phyloP scores from a whole-genome alignment of 2,113 vertebrate species.

The Antidorcas marsupialis region DNA sequence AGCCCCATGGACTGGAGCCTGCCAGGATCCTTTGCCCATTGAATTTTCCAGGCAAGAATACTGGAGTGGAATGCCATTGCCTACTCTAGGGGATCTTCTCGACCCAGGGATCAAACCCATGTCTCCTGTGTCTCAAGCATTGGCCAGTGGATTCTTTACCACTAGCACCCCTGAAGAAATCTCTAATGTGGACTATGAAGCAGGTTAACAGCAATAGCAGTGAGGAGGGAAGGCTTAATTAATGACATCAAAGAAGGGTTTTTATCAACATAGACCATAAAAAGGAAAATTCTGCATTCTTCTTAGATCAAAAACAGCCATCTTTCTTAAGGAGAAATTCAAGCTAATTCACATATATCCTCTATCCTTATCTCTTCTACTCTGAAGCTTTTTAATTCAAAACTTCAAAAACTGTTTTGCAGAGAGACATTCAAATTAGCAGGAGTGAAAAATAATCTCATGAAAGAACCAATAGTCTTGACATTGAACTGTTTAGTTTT shows the following conservation, averaged over 20 bases:
- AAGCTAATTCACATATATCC: not conserved
- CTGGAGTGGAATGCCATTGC: not conserved
- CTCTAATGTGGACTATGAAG: not conserved
- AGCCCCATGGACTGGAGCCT: not conserved
- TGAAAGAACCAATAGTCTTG: not conserved
- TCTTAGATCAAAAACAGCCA: not conserved
- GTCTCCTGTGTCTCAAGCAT: not conserved
- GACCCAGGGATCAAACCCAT: not conserved
- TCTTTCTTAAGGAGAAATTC: not conserved
- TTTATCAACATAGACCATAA: not conserved
- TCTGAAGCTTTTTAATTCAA: not conserved
- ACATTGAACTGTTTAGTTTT: not conserved
- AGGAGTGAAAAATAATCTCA: conserved; percentile 15
- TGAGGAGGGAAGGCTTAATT: not conserved
- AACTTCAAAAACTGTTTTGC: not conserved
- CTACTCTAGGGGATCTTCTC: not conserved
- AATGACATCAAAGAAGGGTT: not conserved
- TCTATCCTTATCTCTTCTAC: not conserved
- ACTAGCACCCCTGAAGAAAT: not conserved
- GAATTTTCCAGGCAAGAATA: not conserved
- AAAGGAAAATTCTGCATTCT: not conserved
- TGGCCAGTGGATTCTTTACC: not conserved
- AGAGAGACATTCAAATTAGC: not conserved
- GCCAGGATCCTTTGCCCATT: not conserved
- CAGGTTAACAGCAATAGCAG: not conserved